Base-by-base conservation (phyloP, 2,888 invertebrate species). In the Macaria liturata region DNA sequence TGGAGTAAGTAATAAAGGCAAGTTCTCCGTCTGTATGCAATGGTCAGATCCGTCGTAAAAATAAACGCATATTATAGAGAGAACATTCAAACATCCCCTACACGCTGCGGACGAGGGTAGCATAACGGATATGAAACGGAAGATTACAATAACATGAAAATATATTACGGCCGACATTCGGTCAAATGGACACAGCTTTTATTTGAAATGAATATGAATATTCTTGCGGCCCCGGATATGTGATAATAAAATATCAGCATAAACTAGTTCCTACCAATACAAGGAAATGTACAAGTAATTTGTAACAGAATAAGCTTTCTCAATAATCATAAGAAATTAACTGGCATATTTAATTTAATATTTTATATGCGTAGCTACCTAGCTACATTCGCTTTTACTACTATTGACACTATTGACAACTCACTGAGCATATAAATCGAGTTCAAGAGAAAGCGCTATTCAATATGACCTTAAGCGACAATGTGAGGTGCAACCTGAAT, bases 41-140 rank as follows among this genome's bases (percentile, higher is more conserved):
- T 57, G 43, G 32, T 49, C 46, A 55, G 47, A 56, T 49, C 46
- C 49, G 53, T 62, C 62, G 69, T 73, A 74, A 76, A 77, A 75
- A 72, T 67, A 79, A 75, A 72, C 67, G 71, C 66, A 76, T 72
- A 73, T 62, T 68, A 66, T 64, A 68, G 64, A 68, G 74, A 71
- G 47, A 39, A 46, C 47, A 47, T 52, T 44, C 46, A n/a, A 52
- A 49, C 46, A 52, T 43, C 52, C 54, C 45, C 30, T 44, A 44
- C 39, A 45, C 40, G 32, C 48, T 20, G 42, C n/a, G 73, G 64
- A 83, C 77, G 80, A 82, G 83, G 81, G 81, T 69, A 57, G 80
- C 75, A 82, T 83, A 66, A 64, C 59, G 58, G 59, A 68, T 64
- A 56, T 57, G 61, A 58, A 58, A 61, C 32, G 54, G 59, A 48